Base-by-base conservation (phyloP, 2,888 invertebrate genomes). In the Eudemis profundana region DNA sequence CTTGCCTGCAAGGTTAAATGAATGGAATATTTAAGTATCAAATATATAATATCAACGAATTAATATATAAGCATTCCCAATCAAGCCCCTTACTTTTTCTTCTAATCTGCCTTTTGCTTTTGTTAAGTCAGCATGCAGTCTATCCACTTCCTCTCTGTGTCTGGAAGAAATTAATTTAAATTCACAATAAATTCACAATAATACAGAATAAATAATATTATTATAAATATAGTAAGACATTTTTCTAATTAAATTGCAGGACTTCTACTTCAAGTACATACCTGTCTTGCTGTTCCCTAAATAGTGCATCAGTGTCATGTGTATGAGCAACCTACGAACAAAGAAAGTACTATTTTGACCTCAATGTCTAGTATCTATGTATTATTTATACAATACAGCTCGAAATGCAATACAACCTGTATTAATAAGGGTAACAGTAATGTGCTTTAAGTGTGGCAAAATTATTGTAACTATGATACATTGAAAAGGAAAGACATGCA, bases 91-190 rank as follows among this genome's bases (percentile, higher is more conserved):
- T 57, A 93, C 93, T 81, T 87, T 92, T 68, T 94, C 94, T 3
- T 92, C 89, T 0, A 94, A 78, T 72, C 93, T 81, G 12, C 81
- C 85, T 74, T 93, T 94, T 0, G 89, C 88, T 66, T 92, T 93
- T 67, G 92, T 87, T 56, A 94, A 82, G 75, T 94, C 93, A 2
- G 87, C 93, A 69, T 93, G 87, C 7, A 94, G 68, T 29, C 92
- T 84, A 38, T 93, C 93, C 71, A 93, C 87, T 75, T 93, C 93
- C 77, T 85, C 93, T 82, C 83, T 90, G 83, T 79, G 85, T 59
- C 93, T 92, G 75, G 70, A 86, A 83, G 27, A 63, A 54, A 49
- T n/a, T 44, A 42, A 50, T 8, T 21, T n/a, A 38, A 14, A 21
- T 17, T 12, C 21, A 27, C 2, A 0, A 27, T n/a, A 27, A 5